phyloP scores from a whole-genome alignment of 2,113 vertebrate species.

The Microcebus tavaratra region DNA sequence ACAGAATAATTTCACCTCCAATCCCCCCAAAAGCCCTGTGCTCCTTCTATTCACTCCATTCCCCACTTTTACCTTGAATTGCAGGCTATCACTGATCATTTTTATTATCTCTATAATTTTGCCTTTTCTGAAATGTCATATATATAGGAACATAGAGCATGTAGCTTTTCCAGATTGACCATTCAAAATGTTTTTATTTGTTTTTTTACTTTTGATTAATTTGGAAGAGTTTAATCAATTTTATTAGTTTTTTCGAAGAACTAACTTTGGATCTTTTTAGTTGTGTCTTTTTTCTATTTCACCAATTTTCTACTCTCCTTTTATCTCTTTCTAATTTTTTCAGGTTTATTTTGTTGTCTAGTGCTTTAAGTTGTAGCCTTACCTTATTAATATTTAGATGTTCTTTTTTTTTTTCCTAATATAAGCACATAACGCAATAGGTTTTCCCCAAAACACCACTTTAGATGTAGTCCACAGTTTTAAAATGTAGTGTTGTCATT shows the following conservation, averaged over 20 bases:
- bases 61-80: background rate
- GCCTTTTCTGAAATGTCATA: background rate
- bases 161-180: background rate
- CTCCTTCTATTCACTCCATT: background rate
- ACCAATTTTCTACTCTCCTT: background rate
- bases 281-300: background rate
- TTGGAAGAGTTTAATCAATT: background rate
- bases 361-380: background rate
- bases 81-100: background rate
- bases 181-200: background rate
- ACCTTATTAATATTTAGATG: background rate
- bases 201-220: background rate
- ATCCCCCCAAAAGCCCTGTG: background rate
- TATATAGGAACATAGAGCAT: background rate
- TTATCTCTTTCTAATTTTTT: background rate
- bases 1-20: background rate
- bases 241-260: background rate
- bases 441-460: background rate
- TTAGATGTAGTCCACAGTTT: background rate
- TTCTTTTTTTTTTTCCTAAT: background rate
- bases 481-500: background rate
- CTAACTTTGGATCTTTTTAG: background rate
- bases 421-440: background rate
- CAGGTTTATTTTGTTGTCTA: background rate
- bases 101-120: background rate